Percentiles rank a stretch among this genome's conserved stretches.
Evolutionary conservation across 2,113 vertebrate species (phyloP).

Genomic region (Mobula birostris): DNA sequence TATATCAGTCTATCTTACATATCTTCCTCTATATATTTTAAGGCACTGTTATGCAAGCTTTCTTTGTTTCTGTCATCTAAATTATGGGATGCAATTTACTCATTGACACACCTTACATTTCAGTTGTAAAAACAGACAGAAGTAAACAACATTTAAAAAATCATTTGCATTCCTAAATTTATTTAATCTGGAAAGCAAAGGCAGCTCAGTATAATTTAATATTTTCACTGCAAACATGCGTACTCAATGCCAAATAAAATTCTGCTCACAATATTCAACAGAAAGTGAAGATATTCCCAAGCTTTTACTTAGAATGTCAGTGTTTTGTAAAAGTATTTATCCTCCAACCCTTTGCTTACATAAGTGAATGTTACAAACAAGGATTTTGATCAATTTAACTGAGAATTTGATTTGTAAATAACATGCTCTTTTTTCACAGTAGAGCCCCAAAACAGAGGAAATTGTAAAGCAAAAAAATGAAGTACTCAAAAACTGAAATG

Average conservation of each 20-base stretch:
- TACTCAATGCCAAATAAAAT: neutral
- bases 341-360: too few relatives aligned
- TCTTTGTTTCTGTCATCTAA: neutral
- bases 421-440: too few relatives aligned
- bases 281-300: neutral
- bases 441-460: too few relatives aligned
- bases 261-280: neutral
- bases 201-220: conserved; percentile 12
- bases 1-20: neutral
- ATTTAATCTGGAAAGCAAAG: neutral
- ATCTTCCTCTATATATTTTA: neutral
- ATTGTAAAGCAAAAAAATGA: too few relatives aligned
- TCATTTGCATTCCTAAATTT: neutral
- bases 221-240: neutral
- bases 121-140: neutral
- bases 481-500: too few relatives aligned
- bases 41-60: neutral
- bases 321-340: too few relatives aligned
- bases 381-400: too few relatives aligned
- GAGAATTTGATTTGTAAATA: too few relatives aligned
- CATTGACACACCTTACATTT: neutral
- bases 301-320: neutral
- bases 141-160: neutral
- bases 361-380: too few relatives aligned
- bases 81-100: neutral